Evolutionary conservation across 2,888 invertebrate genomes (phyloP), one percentile per base, ranked within the genome.

Genomic region (Crocallis elinguaria): DNA sequence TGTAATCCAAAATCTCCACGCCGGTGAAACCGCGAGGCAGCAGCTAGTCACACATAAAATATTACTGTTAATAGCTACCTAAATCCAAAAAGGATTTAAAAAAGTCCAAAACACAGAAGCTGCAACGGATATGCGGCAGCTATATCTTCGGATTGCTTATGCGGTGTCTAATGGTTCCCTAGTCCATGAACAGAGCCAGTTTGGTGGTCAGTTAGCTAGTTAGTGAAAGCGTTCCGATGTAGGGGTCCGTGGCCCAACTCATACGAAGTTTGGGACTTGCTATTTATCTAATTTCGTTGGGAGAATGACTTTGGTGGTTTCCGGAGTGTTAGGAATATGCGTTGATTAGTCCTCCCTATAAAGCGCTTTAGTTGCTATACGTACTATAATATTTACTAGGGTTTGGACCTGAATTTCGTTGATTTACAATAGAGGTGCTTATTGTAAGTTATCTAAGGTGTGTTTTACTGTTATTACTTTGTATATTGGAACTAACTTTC

Each of bases 261-360:
- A 64, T 68, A 65, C 64, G 58, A 67, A 67, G 54, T 67, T 64
- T 49, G 51, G 39, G 42, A 43, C 52, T 52, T 55, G 54, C 57
- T 62, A 60, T 64, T 67, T 67, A 64, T 64, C 61, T 66, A 63
- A 67, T 68, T 68, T 57, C 49, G 53, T 53, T 55, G 54, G 57
- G 58, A 36, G 57, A 58, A 52, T 60, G 56, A 58, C 56, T 54
- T 53, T 45, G 43, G 45, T 51, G 30, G 33, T 55, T 33, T 61
- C 8, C n/a, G 7, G 27, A 14, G 1, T 30, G 12, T 17, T 9
- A 19, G 36, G 29, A 16, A 16, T 43, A 30, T 38, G 39, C 38
- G 44, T 45, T 45, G 33, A 50, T 50, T 2, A n/a, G 25, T 23
- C 8, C 23, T n/a, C 25, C n/a, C 32, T 30, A 45, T 12, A n/a